Conservation (phyloP, 2,888 invertebrate species). For the Synergus itoensis region DNA sequence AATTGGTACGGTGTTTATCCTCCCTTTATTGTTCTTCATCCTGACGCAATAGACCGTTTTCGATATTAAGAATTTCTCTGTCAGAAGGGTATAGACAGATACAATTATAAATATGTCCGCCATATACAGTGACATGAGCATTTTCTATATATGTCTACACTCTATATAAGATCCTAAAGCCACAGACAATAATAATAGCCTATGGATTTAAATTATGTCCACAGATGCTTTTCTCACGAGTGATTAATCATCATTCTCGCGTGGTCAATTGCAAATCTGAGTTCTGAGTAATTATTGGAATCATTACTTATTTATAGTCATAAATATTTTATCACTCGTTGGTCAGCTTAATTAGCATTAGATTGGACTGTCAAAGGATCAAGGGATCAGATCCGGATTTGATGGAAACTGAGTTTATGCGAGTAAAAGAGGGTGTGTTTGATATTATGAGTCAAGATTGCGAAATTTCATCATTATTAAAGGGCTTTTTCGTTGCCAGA, state of each 20-base stretch:
- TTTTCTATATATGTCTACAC: background rate
- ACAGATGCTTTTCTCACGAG: background rate
- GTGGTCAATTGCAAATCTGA: background rate
- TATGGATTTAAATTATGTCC: background rate
- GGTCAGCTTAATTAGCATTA: background rate
- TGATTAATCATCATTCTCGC: background rate
- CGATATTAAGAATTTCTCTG: background rate
- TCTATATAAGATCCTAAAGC: background rate
- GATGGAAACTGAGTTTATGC: background rate
- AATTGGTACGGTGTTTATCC: constrained; percentile 57
- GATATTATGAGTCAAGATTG: background rate
- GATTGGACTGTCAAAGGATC: background rate
- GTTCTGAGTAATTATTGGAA: background rate
- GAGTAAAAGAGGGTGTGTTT: background rate
- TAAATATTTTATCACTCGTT: background rate
- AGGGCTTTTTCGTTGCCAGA: background rate
- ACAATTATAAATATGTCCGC: background rate
- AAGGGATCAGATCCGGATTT: background rate
- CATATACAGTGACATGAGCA: background rate
- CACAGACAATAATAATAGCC: background rate
- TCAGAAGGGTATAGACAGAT: background rate
- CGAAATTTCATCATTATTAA: background rate
- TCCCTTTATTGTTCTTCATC: constrained; percentile 56
- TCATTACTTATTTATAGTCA: background rate
- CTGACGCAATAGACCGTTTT: constrained; percentile 52